Evolutionary conservation across 2,113 vertebrate genomes (phyloP).

Genomic region (Seriola dumerili): DNA sequence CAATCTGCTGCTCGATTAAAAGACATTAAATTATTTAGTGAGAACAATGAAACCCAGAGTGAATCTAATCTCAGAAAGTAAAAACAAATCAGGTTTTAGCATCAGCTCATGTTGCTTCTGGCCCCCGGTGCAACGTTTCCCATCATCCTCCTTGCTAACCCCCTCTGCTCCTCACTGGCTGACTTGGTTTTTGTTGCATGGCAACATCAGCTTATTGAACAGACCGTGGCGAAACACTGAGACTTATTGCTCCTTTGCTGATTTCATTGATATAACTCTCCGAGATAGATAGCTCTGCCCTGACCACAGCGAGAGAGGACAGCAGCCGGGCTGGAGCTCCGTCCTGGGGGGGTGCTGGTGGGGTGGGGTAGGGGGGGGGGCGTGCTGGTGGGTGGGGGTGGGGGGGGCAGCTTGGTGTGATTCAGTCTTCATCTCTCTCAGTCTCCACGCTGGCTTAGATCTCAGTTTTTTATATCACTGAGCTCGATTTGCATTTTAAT

Average conservation of each 20-base stretch:
- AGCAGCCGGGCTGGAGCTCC: background rate
- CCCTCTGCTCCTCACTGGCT: background rate
- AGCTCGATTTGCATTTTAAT: slow-evolving; percentile 84
- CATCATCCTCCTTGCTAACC: slow-evolving; percentile 14
- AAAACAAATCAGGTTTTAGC: slow-evolving; percentile 10
- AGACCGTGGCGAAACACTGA: slow-evolving; percentile 26
- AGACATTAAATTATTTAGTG: background rate
- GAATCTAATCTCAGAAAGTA: slow-evolving; percentile 11
- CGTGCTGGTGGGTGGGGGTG: background rate
- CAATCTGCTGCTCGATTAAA: background rate
- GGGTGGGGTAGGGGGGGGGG: background rate
- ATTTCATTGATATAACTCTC: slow-evolving; percentile 51
- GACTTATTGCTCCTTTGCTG: slow-evolving; percentile 45
- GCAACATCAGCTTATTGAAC: slow-evolving; percentile 49
- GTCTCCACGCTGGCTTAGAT: slow-evolving; percentile 64
- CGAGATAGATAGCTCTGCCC: slow-evolving; percentile 30
- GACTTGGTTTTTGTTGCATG: slow-evolving; percentile 34
- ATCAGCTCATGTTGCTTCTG: slow-evolving; percentile 1
- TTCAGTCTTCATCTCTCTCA: slow-evolving; percentile 63
- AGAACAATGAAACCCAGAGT: background rate
- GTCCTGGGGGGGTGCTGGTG: background rate
- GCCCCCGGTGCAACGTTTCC: slow-evolving; percentile 39
- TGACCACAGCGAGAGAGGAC: slow-evolving; percentile 1
- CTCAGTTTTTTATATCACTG: slow-evolving; percentile 71
- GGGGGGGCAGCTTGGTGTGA: slow-evolving; percentile 34